Evolutionary conservation across 30 jellyfish, hydroid and myxozoan species (phyloP).

Genomic region (Aurelia aurita complex sp. Pacific): DNA sequence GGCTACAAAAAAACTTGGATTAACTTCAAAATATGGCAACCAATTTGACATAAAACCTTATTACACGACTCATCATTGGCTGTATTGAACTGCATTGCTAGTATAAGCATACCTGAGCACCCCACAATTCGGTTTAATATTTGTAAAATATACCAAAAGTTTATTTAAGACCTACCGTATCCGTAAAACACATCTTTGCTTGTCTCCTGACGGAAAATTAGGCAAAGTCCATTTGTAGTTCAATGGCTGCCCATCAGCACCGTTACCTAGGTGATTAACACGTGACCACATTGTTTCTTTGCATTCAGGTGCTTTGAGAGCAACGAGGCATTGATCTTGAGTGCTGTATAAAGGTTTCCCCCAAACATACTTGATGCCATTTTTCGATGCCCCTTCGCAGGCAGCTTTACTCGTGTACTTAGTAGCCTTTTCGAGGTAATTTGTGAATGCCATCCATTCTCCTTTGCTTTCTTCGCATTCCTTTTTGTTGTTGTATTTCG

Average conservation of each 20-base stretch:
- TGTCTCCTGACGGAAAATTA: slow-evolving; percentile 86
- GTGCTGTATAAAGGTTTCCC: slow-evolving; percentile 71
- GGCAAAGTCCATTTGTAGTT: slow-evolving; percentile 88
- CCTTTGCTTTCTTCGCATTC: slow-evolving; percentile 83
- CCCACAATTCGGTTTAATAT: no score
- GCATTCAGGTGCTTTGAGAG: slow-evolving; percentile 81
- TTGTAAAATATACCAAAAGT: no score
- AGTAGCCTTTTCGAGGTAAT: slow-evolving; percentile 84
- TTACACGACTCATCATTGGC: no score
- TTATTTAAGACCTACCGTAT: slow-evolving; percentile 60
- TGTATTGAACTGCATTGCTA: no score
- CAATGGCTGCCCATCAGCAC: slow-evolving; percentile 72
- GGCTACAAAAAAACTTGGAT: no score
- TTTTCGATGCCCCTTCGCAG: slow-evolving; percentile 70
- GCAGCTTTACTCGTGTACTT: slow-evolving; percentile 41
- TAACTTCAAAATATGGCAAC: no score
- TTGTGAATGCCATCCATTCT: slow-evolving; percentile 82
- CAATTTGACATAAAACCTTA: no score
- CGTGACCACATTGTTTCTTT: slow-evolving; percentile 87
- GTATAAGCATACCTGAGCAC: no score
- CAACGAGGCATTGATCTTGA: slow-evolving; percentile 78
- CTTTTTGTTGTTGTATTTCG: slow-evolving; percentile 77
- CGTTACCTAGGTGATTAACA: slow-evolving; percentile 96
- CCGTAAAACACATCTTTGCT: slow-evolving; percentile 85
- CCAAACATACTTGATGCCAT: slow-evolving; percentile 74